Evolutionary conservation across 2,113 vertebrate species (phyloP).

Genomic region (Xerus inauris): DNA sequence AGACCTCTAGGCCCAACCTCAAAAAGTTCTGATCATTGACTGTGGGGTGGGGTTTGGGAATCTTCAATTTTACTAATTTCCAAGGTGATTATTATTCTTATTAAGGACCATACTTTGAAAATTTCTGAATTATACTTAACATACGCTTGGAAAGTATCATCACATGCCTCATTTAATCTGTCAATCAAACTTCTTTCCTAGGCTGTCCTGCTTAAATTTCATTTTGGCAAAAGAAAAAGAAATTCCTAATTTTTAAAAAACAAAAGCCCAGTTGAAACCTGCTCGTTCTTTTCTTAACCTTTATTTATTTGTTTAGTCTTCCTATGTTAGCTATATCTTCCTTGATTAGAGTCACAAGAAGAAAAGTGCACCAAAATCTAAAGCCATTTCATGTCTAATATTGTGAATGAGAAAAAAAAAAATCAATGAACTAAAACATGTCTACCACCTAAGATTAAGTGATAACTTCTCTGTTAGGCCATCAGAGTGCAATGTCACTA

Average conservation of each 20-base stretch:
- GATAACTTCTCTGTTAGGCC: neutral
- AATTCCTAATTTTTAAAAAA: neutral
- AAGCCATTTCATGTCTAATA: neutral
- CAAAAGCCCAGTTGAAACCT: neutral
- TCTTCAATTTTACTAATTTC: constrained; percentile 39
- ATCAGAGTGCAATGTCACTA: neutral
- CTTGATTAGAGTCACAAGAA: neutral
- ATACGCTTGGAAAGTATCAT: neutral
- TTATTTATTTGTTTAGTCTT: neutral
- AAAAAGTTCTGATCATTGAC: neutral
- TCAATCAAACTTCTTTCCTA: neutral
- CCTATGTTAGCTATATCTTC: neutral
- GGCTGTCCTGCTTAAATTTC: constrained; percentile 31
- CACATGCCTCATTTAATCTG: neutral
- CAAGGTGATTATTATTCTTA: neutral
- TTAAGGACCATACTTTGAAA: neutral
- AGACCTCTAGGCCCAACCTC: neutral
- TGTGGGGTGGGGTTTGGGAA: neutral
- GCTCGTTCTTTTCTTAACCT: neutral
- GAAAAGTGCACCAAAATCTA: neutral
- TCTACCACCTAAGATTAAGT: neutral
- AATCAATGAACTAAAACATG: constrained; percentile 15
- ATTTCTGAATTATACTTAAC: neutral
- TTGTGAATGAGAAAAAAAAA: neutral
- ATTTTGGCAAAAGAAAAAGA: neutral